These are phyloP conservation scores for Pterocles gutturalis DNA, from an alignment of 2,113 vertebrate genomes.

Conservation along the genomic window DNA sequence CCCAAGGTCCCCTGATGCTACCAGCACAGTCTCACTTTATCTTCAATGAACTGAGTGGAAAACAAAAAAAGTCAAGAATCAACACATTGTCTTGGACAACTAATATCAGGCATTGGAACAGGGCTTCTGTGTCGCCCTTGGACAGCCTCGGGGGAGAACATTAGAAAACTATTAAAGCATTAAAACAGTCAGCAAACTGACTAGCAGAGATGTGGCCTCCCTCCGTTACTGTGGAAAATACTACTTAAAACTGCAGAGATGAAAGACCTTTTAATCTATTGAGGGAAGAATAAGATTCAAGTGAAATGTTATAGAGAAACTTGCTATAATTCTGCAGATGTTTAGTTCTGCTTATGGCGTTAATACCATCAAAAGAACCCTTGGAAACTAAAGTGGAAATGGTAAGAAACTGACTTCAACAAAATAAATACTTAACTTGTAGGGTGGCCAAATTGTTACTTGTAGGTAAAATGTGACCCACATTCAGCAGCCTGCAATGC, in stretches of 20 bases:
- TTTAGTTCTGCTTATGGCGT: conserved; percentile 54
- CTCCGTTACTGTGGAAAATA: conserved; percentile 45
- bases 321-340: conserved; percentile 46
- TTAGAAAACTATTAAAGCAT: conserved; percentile 37
- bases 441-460: conserved; percentile 21
- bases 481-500: not conserved
- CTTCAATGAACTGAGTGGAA: not conserved
- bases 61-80: conserved; percentile 7
- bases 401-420: conserved; percentile 14
- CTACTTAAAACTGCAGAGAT: conserved; percentile 58
- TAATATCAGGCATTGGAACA: not conserved
- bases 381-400: conserved; percentile 18
- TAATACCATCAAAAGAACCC: conserved; percentile 67
- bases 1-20: not conserved
- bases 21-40: not conserved
- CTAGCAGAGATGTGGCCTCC: conserved; percentile 12
- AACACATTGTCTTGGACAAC: conserved; percentile 27
- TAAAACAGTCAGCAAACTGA: conserved; percentile 53
- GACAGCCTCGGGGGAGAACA: conserved; percentile 3
- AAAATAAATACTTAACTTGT: conserved; percentile 57
- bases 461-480: conserved; percentile 43
- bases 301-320: conserved; percentile 28
- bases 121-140: not conserved
- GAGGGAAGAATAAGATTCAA: conserved; percentile 43
- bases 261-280: conserved; percentile 65